Conservation (phyloP, 2,888 invertebrate genomes). For the Tachina fera region DNA sequence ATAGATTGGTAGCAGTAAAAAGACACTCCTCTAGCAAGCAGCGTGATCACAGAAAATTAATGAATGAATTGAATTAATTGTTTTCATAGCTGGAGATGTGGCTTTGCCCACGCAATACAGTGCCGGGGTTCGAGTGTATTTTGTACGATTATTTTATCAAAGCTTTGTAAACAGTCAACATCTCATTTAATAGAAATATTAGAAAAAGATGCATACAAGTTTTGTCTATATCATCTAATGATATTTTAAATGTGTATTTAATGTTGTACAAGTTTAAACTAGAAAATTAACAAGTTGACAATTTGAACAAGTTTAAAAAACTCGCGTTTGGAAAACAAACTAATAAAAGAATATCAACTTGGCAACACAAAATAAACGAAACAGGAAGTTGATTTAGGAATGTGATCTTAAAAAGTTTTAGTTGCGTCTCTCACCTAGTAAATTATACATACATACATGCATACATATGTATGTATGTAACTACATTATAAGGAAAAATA, state of each 20-base stretch:
- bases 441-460: too few relatives aligned
- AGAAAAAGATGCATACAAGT: background rate
- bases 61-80: constrained; percentile 32
- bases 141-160: background rate
- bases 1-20: background rate
- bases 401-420: background rate
- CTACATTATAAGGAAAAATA: too few relatives aligned
- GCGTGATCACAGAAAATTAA: background rate
- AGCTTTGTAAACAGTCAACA: background rate
- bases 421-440: too few relatives aligned
- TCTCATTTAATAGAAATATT: background rate
- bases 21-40: background rate
- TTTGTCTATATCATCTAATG: constrained; percentile 2
- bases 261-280: constrained; percentile 27
- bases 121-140: constrained; percentile 11
- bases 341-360: background rate
- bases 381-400: constrained; percentile 8
- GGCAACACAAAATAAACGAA: constrained; percentile 3
- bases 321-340: constrained; percentile 6
- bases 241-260: constrained; percentile 12
- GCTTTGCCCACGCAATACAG: constrained; percentile 5
- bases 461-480: too few relatives aligned
- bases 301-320: constrained; percentile 3
- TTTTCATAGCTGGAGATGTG: background rate
- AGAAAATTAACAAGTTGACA: constrained; percentile 20